phyloP scores from a whole-genome alignment of 2,113 vertebrate species.

The Cochlearius cochlearius region DNA sequence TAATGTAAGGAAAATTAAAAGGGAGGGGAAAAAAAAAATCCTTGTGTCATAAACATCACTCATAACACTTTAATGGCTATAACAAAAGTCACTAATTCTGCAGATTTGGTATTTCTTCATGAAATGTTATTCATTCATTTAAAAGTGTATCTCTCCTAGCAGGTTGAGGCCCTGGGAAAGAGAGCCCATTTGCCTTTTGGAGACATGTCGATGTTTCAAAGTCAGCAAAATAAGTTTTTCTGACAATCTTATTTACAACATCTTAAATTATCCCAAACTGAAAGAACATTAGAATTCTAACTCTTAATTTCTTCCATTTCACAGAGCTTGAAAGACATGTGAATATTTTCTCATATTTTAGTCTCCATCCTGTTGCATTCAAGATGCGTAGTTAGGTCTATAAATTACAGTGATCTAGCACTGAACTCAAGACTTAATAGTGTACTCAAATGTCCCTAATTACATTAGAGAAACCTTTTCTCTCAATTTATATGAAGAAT shows the following conservation, averaged over 20 bases:
- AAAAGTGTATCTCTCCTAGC: background rate
- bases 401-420: background rate
- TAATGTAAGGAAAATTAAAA: background rate
- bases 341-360: background rate
- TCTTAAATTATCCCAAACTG: background rate
- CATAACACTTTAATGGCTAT: background rate
- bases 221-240: background rate
- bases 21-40: no score
- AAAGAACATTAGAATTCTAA: background rate
- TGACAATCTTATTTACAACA: background rate
- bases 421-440: background rate
- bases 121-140: background rate
- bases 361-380: background rate
- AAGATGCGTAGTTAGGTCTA: background rate
- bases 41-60: background rate
- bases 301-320: background rate
- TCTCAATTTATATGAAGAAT: background rate
- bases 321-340: background rate
- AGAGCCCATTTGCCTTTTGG: background rate
- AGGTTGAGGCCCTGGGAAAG: background rate
- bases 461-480: background rate
- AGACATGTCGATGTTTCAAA: background rate
- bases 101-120: background rate
- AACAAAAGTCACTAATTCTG: background rate
- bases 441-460: background rate